Conservation (phyloP, 2,888 invertebrate genomes). For the Cryptus viduatorius region DNA sequence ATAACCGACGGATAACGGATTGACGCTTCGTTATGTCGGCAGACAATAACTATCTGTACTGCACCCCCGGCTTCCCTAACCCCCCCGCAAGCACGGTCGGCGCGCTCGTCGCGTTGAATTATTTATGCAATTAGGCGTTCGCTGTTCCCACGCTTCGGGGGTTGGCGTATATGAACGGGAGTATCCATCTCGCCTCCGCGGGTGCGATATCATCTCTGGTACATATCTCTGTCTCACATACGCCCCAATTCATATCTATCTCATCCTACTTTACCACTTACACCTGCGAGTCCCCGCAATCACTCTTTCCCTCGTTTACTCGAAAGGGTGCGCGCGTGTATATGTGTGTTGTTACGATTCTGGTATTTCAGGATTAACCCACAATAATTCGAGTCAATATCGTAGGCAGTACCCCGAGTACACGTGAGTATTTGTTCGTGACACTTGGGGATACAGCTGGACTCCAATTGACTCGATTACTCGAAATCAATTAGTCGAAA, state of each 20-base stretch:
- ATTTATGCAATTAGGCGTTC: constrained; percentile 82
- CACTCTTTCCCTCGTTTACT: constrained; percentile 53
- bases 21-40: constrained; percentile 78
- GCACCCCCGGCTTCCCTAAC: background rate
- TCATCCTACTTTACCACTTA: constrained; percentile 44
- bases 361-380: constrained; percentile 57
- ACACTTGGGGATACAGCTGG: constrained; percentile 29
- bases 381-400: constrained; percentile 61
- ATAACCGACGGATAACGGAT: constrained; percentile 78
- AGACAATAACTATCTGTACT: constrained; percentile 75
- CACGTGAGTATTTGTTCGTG: constrained; percentile 46
- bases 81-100: constrained; percentile 51
- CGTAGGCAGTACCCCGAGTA: background rate
- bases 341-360: constrained; percentile 12
- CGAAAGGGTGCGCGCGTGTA: background rate
- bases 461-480: constrained; percentile 34
- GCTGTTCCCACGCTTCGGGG: constrained; percentile 45
- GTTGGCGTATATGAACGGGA: constrained; percentile 19
- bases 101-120: constrained; percentile 80
- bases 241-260: constrained; percentile 21
- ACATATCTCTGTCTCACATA: constrained; percentile 47
- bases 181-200: constrained; percentile 53
- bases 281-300: constrained; percentile 47
- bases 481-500: background rate
- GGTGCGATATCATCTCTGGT: constrained; percentile 56